Percentiles rank a stretch among this genome's conserved stretches.
Conservation (phyloP, 2,113 vertebrate species). For the Colius striatus region DNA sequence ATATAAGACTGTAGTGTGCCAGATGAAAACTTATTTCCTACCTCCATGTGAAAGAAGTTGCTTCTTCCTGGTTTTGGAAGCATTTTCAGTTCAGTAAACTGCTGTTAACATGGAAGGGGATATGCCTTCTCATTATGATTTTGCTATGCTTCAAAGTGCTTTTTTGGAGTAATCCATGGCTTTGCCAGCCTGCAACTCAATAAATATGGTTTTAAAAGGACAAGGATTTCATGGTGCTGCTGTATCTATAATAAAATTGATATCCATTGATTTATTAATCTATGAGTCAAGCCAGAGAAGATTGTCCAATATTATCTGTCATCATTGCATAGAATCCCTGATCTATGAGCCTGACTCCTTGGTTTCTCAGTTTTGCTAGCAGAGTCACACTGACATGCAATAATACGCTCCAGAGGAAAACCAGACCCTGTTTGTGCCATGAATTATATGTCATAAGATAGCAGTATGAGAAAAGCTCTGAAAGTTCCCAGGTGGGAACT, state of each 20-base stretch:
- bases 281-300: neutral
- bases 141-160: neutral
- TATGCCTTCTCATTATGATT: neutral
- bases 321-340: neutral
- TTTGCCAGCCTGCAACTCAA: slow-evolving; percentile 32
- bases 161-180: neutral
- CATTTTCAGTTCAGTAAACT: neutral
- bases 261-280: neutral
- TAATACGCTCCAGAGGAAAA: neutral
- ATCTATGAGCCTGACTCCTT: neutral
- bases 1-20: neutral
- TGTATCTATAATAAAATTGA: neutral
- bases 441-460: neutral
- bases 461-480: neutral
- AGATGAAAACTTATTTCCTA: slow-evolving; percentile 11
- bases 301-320: neutral
- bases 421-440: neutral
- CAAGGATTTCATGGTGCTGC: neutral
- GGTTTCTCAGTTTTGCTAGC: neutral
- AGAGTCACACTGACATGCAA: neutral
- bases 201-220: neutral
- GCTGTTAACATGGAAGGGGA: neutral
- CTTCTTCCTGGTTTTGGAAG: neutral
- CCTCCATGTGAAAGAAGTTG: neutral
- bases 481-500: neutral